Evolutionary conservation across 1,140 invertebrate species (phyloP).

Genomic region (Drosophila kepulauana): DNA sequence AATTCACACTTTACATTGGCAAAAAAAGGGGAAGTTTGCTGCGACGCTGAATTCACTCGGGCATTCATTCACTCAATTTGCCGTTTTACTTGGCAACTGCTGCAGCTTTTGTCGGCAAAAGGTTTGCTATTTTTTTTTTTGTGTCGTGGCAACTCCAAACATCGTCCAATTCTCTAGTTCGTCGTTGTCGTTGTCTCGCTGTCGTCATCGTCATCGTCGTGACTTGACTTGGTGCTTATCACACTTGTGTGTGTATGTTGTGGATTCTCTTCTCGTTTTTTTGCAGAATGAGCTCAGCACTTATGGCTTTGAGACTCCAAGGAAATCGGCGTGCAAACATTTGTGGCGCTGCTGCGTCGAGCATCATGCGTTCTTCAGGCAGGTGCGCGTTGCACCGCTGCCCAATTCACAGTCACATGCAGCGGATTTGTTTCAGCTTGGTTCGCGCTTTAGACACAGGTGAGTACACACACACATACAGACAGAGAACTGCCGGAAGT

Average conservation of each 20-base stretch:
- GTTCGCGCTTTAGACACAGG: constrained; percentile 90
- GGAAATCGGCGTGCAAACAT: constrained; percentile 97
- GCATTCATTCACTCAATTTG: constrained; percentile 80
- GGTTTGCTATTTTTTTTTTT: not conserved
- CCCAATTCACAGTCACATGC: constrained; percentile 86
- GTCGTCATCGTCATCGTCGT: constrained; percentile 49
- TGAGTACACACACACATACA: constrained; percentile 78
- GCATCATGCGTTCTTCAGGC: constrained; percentile 98
- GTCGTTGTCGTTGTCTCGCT: constrained; percentile 46
- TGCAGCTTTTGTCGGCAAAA: constrained; percentile 53
- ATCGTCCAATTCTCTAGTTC: constrained; percentile 22
- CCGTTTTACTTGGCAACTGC: constrained; percentile 54
- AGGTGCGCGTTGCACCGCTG: constrained; percentile 91
- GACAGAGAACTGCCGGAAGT: constrained; percentile 57
- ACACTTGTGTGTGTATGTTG: constrained; percentile 51
- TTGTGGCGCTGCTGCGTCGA: constrained; percentile 99
- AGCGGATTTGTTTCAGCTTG: constrained; percentile 90
- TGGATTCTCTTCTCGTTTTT: constrained; percentile 22
- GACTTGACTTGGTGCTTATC: constrained; percentile 79
- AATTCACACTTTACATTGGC: constrained; percentile 69
- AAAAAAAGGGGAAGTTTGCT: constrained; percentile 15
- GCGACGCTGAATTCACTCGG: constrained; percentile 41
- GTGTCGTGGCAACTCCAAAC: not conserved
- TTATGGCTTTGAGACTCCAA: constrained; percentile 98
- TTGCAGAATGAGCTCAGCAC: constrained; percentile 96